Evolutionary conservation across 2,888 invertebrate genomes (phyloP), one percentile per base, ranked within the genome.

Genomic region (Tridacna crocea): DNA sequence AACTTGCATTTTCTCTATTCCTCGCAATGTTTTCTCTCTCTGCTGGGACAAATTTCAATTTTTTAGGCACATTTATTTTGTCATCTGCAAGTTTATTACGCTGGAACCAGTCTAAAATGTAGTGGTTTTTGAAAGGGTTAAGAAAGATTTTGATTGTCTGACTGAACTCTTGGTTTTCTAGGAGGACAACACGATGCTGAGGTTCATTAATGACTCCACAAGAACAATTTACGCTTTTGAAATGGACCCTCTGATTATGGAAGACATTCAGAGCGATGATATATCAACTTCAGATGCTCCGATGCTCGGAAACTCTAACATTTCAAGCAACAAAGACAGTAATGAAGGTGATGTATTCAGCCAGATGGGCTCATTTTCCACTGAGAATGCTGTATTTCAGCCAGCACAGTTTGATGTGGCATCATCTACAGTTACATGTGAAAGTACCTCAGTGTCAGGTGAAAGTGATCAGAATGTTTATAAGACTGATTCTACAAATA

Each of bases 161-260:
- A 48, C 17, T 36, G 3, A 36, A 17, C 3, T 55, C 10, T 46
- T 65, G 0, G 17, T 47, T 19, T 48, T 66, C 3, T 51, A 96
- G 96, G 96, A 96, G 89, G 96, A 96, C 88, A 95, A 95, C 88
- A 94, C 94, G 65, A 93, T 95, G 80, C 92, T 96, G 80, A 94
- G 95, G 77, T 95, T 95, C 91, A 94, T 96, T 68, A 95, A 96
- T 84, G 95, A 95, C 87, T 94, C 89, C 10, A 89, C 91, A 24
- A 86, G 94, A 74, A 90, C 88, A 61, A 87, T 94, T 24, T 94
- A 94, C 85, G 94, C 94, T 55, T 94, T 94, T 90, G 93, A 94
- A 79, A 92, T 94, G 90, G 82, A 88, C 74, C 79, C 81, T n/a
- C 63, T 63, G 61, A 27, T 65, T 48, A 13, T 58, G 19, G 36